Percentiles rank a stretch among this genome's conserved stretches.
These are phyloP conservation scores for Illadopsis cleaveri DNA, from an alignment of 2,113 vertebrate genomes.

Conservation along the genomic window DNA sequence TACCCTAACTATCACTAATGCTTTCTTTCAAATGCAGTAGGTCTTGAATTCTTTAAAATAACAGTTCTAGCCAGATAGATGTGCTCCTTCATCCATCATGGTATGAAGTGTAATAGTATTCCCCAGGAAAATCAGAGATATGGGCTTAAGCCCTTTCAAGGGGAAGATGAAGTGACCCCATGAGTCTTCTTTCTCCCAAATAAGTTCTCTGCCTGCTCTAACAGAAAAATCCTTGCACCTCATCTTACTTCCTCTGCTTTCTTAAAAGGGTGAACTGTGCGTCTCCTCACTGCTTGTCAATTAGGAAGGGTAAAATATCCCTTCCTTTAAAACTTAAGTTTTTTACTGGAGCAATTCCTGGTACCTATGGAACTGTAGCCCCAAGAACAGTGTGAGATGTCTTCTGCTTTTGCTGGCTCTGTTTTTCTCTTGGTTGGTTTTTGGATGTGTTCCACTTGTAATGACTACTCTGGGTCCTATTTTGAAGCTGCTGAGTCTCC, in stretches of 20 bases:
- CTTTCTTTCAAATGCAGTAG: background rate
- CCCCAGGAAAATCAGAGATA: background rate
- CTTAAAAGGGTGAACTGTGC: background rate
- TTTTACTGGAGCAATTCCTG: background rate
- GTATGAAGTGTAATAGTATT: background rate
- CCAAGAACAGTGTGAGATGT: background rate
- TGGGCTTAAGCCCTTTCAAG: background rate
- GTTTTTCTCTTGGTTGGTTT: background rate
- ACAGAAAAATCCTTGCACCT: background rate
- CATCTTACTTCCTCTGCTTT: background rate
- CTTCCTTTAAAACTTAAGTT: background rate
- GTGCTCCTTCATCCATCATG: background rate
- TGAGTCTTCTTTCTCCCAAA: background rate
- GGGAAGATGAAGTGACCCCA: background rate
- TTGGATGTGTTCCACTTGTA: background rate
- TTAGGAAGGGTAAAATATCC: background rate
- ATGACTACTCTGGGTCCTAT: background rate
- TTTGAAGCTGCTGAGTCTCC: background rate
- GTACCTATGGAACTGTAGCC: background rate
- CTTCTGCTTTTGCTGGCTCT: background rate
- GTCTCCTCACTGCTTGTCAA: background rate
- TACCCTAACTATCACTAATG: background rate
- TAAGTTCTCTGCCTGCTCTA: background rate
- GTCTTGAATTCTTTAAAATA: background rate
- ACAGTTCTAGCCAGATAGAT: background rate